Percentiles rank a stretch among this genome's conserved stretches.
These are phyloP conservation scores for Drosophila jambulina DNA, from an alignment of 1,140 invertebrate species.

Conservation along the genomic window DNA sequence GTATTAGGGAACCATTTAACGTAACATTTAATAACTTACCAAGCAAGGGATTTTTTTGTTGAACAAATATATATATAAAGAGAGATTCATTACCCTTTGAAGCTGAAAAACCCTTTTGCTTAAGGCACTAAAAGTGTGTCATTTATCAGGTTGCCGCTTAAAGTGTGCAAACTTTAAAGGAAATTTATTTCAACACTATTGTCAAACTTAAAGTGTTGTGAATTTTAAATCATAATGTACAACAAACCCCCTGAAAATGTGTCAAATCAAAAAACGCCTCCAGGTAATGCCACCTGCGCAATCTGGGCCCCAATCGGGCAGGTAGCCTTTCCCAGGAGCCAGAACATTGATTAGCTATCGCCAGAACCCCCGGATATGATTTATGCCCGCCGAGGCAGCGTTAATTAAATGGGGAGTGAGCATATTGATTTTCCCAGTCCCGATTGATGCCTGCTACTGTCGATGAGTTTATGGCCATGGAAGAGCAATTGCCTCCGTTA, in stretches of 20 bases:
- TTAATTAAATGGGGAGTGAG: constrained; percentile 52
- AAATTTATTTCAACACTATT: background rate
- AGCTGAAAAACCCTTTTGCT: background rate
- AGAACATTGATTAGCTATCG: constrained; percentile 37
- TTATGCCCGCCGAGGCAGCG: constrained; percentile 32
- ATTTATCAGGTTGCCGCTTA: background rate
- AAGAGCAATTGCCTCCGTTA: constrained; percentile 11
- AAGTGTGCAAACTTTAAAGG: background rate
- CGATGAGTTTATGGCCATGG: constrained; percentile 41
- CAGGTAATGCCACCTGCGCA: background rate
- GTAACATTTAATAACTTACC: background rate
- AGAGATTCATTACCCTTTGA: background rate
- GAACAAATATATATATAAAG: background rate
- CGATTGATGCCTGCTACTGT: constrained; percentile 42
- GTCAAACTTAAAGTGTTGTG: too few species aligned
- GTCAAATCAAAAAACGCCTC: background rate
- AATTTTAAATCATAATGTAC: background rate
- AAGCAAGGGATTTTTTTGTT: background rate
- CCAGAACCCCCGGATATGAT: constrained; percentile 19
- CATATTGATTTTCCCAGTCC: constrained; percentile 48
- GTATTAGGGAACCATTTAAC: background rate
- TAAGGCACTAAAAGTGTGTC: background rate
- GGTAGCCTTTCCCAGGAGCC: background rate
- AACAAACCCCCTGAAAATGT: background rate
- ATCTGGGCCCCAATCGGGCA: background rate